These are phyloP conservation scores for Cordylochernes scorpioides DNA, from an alignment of 2,888 invertebrate species.

Conservation along the genomic window DNA sequence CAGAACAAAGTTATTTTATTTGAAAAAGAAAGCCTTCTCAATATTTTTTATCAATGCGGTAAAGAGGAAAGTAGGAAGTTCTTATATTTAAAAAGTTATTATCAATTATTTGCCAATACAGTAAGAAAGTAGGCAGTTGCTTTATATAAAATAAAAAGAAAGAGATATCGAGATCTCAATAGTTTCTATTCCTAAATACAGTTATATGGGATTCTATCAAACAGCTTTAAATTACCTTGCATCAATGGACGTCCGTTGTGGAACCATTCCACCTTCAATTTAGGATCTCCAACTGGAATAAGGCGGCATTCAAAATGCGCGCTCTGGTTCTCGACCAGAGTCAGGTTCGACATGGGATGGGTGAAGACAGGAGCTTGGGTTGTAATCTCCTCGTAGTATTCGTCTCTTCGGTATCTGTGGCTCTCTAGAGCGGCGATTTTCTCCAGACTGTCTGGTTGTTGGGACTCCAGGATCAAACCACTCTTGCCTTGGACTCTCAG, in stretches of 20 bases:
- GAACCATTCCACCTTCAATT: conserved; percentile 30
- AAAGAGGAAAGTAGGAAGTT: too few species aligned
- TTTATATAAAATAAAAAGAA: too few species aligned
- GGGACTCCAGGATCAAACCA: conserved; percentile 60
- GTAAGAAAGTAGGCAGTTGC: too few species aligned
- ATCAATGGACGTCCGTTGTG: conserved; percentile 20
- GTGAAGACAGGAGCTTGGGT: conserved; percentile 51
- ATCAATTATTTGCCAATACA: too few species aligned
- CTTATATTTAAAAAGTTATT: too few species aligned
- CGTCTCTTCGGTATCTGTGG: conserved; percentile 27
- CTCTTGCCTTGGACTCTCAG: conserved; percentile 24
- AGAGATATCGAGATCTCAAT: not conserved
- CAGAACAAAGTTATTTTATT: too few species aligned
- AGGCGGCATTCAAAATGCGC: conserved; percentile 56
- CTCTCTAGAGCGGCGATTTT: conserved; percentile 76
- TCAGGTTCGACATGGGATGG: conserved; percentile 32
- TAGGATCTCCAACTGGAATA: conserved; percentile 62
- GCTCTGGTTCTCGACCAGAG: conserved; percentile 66
- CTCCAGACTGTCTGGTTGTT: conserved; percentile 68
- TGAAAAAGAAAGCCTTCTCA: too few species aligned
- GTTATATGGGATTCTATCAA: not conserved
- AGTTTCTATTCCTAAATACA: not conserved
- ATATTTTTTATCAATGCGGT: too few species aligned
- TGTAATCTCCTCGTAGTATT: conserved; percentile 9
- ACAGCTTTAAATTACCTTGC: conserved; percentile 4